These are phyloP conservation scores for Drosophila rellima DNA, from an alignment of 2,888 invertebrate genomes.

Conservation along the genomic window DNA sequence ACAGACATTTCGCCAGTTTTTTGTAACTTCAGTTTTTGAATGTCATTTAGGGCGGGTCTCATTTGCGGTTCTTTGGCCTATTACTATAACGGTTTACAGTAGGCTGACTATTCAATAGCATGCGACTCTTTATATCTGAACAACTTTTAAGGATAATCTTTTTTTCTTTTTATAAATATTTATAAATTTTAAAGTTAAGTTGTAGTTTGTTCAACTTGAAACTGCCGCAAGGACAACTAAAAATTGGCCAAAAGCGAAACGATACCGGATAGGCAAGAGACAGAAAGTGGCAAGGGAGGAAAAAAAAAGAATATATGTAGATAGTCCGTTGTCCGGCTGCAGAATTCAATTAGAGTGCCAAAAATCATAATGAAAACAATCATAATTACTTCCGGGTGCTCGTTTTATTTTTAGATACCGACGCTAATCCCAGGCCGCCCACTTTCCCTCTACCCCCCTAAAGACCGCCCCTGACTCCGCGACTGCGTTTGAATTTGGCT, in stretches of 20 bases:
- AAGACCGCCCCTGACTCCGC: not conserved
- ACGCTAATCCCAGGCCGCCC: not conserved
- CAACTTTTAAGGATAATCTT: constrained; percentile 1
- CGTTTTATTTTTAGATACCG: constrained; percentile 33
- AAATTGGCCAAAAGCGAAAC: not conserved
- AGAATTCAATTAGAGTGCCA: constrained; percentile 75
- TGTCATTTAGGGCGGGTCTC: constrained; percentile 26
- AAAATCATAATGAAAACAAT: constrained; percentile 74
- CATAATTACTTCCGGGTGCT: constrained; percentile 72
- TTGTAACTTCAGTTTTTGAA: not conserved
- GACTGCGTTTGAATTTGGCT: constrained; percentile 9
- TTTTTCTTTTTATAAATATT: not conserved
- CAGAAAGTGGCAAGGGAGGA: too few species aligned
- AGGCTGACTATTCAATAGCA: constrained; percentile 20
- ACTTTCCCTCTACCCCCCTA: not conserved
- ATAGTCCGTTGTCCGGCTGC: constrained; percentile 12
- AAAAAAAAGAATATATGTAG: not conserved
- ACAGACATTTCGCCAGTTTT: constrained; percentile 20
- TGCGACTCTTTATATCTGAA: constrained; percentile 1
- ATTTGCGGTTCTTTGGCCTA: constrained; percentile 48
- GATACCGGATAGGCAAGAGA: not conserved
- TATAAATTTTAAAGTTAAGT: constrained; percentile 1
- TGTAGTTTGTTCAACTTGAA: not conserved
- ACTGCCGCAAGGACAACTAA: constrained; percentile 2
- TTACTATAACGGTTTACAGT: constrained; percentile 39